Conservation (phyloP, 1,140 invertebrate genomes). For the Hycleus cichorii region DNA sequence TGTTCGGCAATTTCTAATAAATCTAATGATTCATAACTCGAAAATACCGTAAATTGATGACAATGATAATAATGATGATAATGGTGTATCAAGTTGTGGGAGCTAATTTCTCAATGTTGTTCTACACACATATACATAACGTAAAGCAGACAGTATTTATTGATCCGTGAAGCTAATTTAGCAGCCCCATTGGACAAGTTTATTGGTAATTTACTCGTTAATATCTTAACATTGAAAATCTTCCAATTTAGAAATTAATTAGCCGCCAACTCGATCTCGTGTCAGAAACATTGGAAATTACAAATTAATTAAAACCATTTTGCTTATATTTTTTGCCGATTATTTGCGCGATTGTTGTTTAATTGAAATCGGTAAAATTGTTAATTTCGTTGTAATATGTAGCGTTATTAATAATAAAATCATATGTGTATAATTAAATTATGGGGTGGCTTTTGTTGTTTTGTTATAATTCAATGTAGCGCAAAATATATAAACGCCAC, state of each 20-base stretch:
- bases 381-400: too few species aligned
- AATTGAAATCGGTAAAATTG: too few species aligned
- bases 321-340: too few species aligned
- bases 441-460: conserved; percentile 14
- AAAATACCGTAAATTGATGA: too few species aligned
- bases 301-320: not conserved
- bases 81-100: too few species aligned
- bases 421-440: conserved; percentile 19
- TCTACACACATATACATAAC: too few species aligned
- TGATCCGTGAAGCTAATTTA: conserved; percentile 26
- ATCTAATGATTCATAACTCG: too few species aligned
- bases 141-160: conserved; percentile 13
- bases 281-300: not conserved
- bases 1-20: too few species aligned
- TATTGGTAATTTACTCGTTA: conserved; percentile 36
- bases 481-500: conserved; percentile 14
- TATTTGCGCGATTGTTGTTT: too few species aligned
- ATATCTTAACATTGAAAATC: conserved; percentile 25
- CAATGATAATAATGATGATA: too few species aligned
- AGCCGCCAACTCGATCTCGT: not conserved
- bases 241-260: conserved; percentile 30
- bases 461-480: conserved; percentile 15
- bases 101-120: too few species aligned
- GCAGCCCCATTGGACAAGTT: conserved; percentile 29
- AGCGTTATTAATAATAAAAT: not conserved